Percentiles rank a stretch among this genome's conserved stretches.
These are phyloP conservation scores for Aphrocallistes beatrix DNA, from an alignment of 37 sponge, comb jelly and placozoan genomes.

Conservation along the genomic window DNA sequence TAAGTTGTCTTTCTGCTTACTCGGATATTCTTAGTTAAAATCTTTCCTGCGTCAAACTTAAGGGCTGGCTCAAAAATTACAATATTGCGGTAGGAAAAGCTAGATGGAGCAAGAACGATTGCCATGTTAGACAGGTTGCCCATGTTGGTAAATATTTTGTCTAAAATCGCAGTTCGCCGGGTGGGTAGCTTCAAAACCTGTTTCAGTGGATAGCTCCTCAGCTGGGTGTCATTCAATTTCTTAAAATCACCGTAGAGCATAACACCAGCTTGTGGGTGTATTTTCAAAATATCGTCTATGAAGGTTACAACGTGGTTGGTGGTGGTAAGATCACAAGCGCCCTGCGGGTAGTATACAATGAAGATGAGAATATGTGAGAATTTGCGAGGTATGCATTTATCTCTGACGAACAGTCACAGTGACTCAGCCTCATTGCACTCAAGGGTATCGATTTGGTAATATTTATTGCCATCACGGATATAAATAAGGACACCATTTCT, in stretches of 20 bases:
- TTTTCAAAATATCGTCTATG: not conserved
- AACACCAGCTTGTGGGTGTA: not conserved
- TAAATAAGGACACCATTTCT: not conserved
- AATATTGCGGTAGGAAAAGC: not conserved
- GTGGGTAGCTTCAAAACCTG: not conserved
- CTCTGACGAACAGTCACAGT: not conserved
- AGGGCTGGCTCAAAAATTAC: not conserved
- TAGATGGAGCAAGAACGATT: not conserved
- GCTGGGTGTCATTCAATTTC: not conserved
- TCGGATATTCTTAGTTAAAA: not conserved
- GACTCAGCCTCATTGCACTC: not conserved
- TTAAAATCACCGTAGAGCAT: conserved; percentile 10
- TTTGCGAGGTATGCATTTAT: not conserved
- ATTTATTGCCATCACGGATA: conserved; percentile 5
- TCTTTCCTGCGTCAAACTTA: not conserved
- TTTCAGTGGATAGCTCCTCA: not conserved
- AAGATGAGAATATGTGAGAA: not conserved
- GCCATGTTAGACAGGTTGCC: not conserved
- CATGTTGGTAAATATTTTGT: not conserved
- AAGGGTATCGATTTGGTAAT: not conserved
- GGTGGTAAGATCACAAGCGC: not conserved
- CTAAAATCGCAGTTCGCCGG: not conserved
- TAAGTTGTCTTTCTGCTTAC: not conserved
- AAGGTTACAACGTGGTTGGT: not conserved
- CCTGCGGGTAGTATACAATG: not conserved